Base-by-base conservation (phyloP, 2,113 vertebrate species). In the Myxocyprinus asiaticus region DNA sequence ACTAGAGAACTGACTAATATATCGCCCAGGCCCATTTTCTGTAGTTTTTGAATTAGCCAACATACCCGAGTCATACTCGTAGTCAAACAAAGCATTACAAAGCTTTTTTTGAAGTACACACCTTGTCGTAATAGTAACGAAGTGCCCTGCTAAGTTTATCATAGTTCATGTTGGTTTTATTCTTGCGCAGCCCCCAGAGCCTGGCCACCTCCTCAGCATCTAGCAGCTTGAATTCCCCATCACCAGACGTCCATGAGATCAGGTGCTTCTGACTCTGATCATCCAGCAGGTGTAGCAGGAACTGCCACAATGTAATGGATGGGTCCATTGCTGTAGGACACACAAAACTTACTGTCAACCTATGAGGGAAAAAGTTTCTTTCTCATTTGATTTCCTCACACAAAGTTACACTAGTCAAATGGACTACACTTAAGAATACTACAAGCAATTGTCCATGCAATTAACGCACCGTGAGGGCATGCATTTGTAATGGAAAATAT, bases 151-250 rank as follows among this genome's bases (percentile, higher is more conserved):
- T 96, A 78, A 96, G 93, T 79, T 96, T 96, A 90, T 97, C 96
- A 0, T 96, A 97, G 88, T 95, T 96, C 96, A 97, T 96, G 92
- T 96, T 97, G 90, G 93, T 93, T 81, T 97, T 97, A 89, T 96
- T 97, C 87, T 96, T 97, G 78, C 95, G 93, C 9, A 95, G 93
- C 5, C 96, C 96, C 96, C 95, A 97, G 9, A 97, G 92, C 0
- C 95, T 91, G 0, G 95, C 95, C 63, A 96, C 96, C 84, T 96
- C 95, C 85, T 96, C 95, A 0, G 96, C 95, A 1, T 96, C 95
- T 67, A 96, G 90, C 83, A 96, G 91, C 89, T 96, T 96, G 88
- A 96, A 96, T 86, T 96, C 96, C 5, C 95, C 94, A 0, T 95
- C 94, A 71, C 91, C 91, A 14, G 94, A 94, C 0, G 95, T 96